Conservation (phyloP, 2,888 invertebrate genomes). For the Sepioteuthis lessoniana region DNA sequence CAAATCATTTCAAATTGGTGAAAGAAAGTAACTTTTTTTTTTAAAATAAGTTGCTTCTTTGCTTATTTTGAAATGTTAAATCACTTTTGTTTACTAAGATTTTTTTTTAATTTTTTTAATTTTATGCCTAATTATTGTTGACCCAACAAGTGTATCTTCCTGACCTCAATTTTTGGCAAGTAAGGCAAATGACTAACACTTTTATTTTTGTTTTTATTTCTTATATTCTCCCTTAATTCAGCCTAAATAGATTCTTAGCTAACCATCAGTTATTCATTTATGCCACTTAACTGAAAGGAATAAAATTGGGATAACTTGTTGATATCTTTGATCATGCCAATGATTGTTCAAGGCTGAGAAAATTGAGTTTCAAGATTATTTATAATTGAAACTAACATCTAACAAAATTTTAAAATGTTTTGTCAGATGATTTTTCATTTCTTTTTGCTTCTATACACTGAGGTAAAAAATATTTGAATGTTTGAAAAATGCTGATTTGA, state of each 20-base stretch:
- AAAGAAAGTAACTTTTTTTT: no score
- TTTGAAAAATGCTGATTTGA: no score
- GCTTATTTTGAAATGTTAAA: constrained; percentile 10
- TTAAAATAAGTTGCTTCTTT: constrained; percentile 2
- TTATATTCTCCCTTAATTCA: background rate
- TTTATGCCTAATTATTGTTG: background rate
- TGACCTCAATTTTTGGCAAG: background rate
- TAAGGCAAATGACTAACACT: background rate
- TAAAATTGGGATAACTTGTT: background rate
- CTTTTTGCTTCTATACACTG: no score
- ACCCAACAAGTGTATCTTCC: background rate
- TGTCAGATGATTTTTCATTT: no score
- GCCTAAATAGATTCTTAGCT: no score
- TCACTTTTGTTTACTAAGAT: background rate
- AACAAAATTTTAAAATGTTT: no score
- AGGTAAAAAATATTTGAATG: no score
- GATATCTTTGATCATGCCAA: background rate
- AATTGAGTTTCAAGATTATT: no score
- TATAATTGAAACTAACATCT: no score
- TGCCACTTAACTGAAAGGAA: background rate
- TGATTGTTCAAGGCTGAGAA: no score
- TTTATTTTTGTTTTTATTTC: background rate
- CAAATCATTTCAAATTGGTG: background rate
- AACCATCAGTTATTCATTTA: background rate
- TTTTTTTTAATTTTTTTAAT: background rate